Base-by-base conservation (phyloP, 2,888 invertebrate species). In the Drosophila formosana region DNA sequence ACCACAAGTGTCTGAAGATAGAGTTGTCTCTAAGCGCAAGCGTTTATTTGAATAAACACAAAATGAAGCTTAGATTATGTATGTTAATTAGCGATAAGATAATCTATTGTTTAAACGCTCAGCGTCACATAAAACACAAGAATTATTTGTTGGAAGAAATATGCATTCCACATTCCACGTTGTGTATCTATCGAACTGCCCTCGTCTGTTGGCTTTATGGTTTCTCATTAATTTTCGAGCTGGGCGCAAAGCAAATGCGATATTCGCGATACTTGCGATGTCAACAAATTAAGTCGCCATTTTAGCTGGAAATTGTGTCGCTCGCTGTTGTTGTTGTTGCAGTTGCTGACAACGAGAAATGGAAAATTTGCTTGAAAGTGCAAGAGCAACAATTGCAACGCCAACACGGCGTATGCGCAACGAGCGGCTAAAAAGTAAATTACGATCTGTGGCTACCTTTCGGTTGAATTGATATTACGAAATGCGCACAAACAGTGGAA, bases 231-330 rank as follows among this genome's bases (percentile, higher is more conserved):
- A 82, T 74, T 87, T 85, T 62, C 60, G 55, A 61, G 49, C 61
- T 65, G 71, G 28, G 70, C 53, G 28, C 66, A 62, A 66, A 63
- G 69, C 65, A 76, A 78, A 78, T 62, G 78, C 74, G 73, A 77
- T 74, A 68, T 53, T 72, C 64, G 64, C 61, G 74, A 76, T 68
- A 80, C 70, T 63, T 75, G 88, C 71, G 60, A 63, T 73, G 85
- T 87, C 88, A 85, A 79, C 83, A 86, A 78, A 76, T 86, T 81
- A 67, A 67, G 80, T 73, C 78, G 86, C 88, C 82, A 85, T 84
- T 85, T 84, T 85, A 82, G 60, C 85, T 87, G 85, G 80, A 82
- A 87, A 87, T 78, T 78, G 80, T 83, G 83, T 78, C 87, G 82
- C 52, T 45, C 57, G 52, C 28, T 58, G n/a, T 25, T 45, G 13